phyloP scores from a whole-genome alignment of 2,797 vertebrate genomes.

The Thalassophryne amazonica region DNA sequence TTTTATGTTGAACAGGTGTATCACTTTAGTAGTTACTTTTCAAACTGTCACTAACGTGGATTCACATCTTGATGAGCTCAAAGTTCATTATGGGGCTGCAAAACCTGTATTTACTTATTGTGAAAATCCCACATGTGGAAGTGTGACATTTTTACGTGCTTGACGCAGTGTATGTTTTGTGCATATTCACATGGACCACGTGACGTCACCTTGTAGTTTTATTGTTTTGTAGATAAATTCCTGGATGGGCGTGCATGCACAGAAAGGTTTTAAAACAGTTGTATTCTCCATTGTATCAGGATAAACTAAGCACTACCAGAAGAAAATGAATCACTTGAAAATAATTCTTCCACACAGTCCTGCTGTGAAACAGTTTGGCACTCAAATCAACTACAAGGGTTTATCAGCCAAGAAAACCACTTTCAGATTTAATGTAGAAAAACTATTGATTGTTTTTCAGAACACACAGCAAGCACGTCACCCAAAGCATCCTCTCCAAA shows the following conservation, averaged over 20 bases:
- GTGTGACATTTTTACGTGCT: not conserved
- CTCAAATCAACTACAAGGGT: not conserved
- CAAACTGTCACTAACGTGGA: too few species aligned
- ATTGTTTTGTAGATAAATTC: too few species aligned
- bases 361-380: not conserved
- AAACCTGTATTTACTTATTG: not conserved
- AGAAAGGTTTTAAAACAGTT: too few species aligned
- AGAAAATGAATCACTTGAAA: not conserved
- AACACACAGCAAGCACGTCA: slow-evolving; percentile 79
- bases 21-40: too few species aligned
- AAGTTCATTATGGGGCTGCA: not conserved
- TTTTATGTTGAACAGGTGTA: too few species aligned
- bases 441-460: slow-evolving; percentile 60
- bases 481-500: slow-evolving; percentile 83
- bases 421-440: not conserved
- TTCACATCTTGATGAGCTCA: not conserved
- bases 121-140: not conserved
- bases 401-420: not conserved
- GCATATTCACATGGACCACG: too few species aligned
- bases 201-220: too few species aligned
- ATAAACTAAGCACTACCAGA: not conserved
- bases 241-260: too few species aligned
- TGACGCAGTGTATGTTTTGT: too few species aligned
- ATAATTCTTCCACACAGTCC: not conserved
- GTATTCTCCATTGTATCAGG: not conserved